Evolutionary conservation across 2,113 vertebrate genomes (phyloP).

Genomic region (Danio rerio): GRCz12tu NC_133176.1:1670001-1670500

Average conservation of each 20-base stretch:
- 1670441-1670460: too few relatives aligned
- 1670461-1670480: too few relatives aligned
- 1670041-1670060: neutral
- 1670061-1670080: constrained; percentile 23
- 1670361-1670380: too few relatives aligned
- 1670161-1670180: constrained; percentile 11
- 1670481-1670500: too few relatives aligned
- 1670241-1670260: neutral
- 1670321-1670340: too few relatives aligned
- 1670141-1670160: constrained; percentile 42
- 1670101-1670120: constrained; percentile 13
- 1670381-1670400: too few relatives aligned
- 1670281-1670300: neutral
- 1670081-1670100: constrained; percentile 37
- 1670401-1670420: too few relatives aligned
- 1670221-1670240: neutral
- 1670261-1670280: neutral
- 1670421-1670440: too few relatives aligned
- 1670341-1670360: too few relatives aligned
- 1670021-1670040: neutral
- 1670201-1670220: neutral
- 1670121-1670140: constrained; percentile 4
- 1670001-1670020: neutral
- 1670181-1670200: neutral
- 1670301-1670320: too few relatives aligned